A percentile compares a stretch with the other conserved stretches of the same genome.
Conservation (phyloP, 2,113 vertebrate genomes). For the Brachyistius frenatus region DNA sequence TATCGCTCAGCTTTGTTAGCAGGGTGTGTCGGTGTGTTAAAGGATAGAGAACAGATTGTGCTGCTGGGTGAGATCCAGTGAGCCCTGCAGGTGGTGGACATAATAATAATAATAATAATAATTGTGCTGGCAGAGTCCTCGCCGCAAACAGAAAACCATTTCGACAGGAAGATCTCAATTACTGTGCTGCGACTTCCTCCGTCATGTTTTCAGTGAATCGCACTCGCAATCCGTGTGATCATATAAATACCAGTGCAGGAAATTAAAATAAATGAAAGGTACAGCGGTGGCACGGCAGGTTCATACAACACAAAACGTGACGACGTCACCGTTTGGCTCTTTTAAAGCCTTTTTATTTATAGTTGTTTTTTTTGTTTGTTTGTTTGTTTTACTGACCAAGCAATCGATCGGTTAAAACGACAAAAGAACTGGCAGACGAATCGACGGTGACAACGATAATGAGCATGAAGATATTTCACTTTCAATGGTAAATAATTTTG, state of each 20-base stretch:
- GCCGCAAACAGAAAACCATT: not conserved
- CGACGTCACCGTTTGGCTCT: no score
- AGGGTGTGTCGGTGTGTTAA: not conserved
- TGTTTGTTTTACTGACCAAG: no score
- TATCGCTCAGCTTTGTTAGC: conserved; percentile 33
- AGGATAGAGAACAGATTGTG: conserved; percentile 49
- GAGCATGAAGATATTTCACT: no score
- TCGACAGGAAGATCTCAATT: not conserved
- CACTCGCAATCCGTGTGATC: not conserved
- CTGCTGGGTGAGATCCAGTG: conserved; percentile 49
- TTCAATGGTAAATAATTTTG: no score
- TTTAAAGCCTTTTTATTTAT: no score
- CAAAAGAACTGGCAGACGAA: no score
- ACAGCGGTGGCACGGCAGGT: not conserved
- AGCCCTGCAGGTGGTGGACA: conserved; percentile 56
- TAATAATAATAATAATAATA: conserved; percentile 62
- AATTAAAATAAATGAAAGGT: not conserved
- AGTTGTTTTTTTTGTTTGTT: no score
- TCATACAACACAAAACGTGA: no score
- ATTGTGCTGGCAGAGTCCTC: not conserved
- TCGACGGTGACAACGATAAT: no score
- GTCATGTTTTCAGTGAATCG: not conserved
- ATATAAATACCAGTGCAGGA: not conserved
- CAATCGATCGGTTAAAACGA: no score
- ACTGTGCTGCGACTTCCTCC: not conserved